A percentile compares a stretch with the other conserved stretches of the same genome.
Conservation (phyloP, 2,888 invertebrate species). For the Phymatocera aterrima region DNA sequence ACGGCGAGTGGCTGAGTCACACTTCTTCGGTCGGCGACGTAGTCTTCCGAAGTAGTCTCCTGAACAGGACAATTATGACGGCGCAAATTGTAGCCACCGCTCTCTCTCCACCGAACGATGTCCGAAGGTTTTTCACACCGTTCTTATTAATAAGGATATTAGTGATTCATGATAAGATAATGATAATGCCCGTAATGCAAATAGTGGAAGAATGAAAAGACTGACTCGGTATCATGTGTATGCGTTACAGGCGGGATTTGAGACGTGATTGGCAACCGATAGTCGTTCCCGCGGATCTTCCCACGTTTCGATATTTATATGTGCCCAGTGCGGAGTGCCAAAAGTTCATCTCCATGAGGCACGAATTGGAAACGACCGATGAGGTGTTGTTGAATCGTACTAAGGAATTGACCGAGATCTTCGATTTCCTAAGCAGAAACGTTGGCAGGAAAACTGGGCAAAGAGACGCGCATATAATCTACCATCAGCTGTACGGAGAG, state of each 20-base stretch:
- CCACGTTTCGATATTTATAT: background rate
- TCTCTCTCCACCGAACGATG: constrained; percentile 79
- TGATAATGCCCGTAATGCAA: too few species aligned
- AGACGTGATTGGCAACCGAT: constrained; percentile 83
- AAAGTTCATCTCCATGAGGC: background rate
- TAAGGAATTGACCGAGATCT: constrained; percentile 13
- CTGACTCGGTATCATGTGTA: background rate
- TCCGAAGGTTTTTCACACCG: constrained; percentile 73
- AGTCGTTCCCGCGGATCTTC: constrained; percentile 69
- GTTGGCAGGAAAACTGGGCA: constrained; percentile 39
- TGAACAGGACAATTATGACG: constrained; percentile 85
- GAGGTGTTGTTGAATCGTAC: background rate
- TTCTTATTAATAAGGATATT: too few species aligned
- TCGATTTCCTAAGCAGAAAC: constrained; percentile 26
- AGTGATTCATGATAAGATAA: too few species aligned
- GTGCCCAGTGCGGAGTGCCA: background rate
- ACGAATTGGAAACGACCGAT: background rate
- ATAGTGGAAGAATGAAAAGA: background rate
- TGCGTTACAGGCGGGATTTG: constrained; percentile 75
- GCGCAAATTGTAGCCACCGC: constrained; percentile 83
- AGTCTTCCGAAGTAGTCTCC: constrained; percentile 80
- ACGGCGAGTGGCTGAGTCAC: constrained; percentile 74
- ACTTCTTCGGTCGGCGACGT: constrained; percentile 72
- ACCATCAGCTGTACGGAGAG: background rate
- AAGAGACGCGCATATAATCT: background rate